phyloP scores from a whole-genome alignment of 92 coral and sea anemone genomes.

The Umimayanthus chanpuru region DNA sequence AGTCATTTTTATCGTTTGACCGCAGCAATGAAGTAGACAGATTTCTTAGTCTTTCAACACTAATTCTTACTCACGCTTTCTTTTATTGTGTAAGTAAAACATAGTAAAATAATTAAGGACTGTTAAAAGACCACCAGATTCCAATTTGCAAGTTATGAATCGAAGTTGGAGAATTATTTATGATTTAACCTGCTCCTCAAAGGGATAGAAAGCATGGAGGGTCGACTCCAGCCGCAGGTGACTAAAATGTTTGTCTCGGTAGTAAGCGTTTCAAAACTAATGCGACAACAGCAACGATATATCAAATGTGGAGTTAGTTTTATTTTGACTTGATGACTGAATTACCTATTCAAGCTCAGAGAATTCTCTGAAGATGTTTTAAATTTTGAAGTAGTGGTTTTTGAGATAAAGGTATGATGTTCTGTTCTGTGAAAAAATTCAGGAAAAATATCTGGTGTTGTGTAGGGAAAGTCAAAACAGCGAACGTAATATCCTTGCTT shows the following conservation, averaged over 20 bases:
- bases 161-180: slow-evolving; percentile 38
- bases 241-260: background rate
- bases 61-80: background rate
- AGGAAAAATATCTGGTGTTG: background rate
- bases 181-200: slow-evolving; percentile 34
- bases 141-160: slow-evolving; percentile 36
- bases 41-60: background rate
- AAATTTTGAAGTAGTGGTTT: background rate
- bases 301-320: slow-evolving; percentile 4
- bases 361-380: background rate
- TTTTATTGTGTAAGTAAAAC: slow-evolving; percentile 20
- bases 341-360: background rate
- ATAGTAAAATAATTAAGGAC: slow-evolving; percentile 24
- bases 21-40: background rate
- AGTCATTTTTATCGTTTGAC: background rate
- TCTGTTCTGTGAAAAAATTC: background rate
- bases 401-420: background rate
- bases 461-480: background rate
- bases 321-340: background rate
- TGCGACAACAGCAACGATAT: background rate
- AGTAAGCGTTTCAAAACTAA: slow-evolving; percentile 6
- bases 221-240: slow-evolving; percentile 11
- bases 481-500: background rate
- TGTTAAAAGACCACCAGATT: slow-evolving; percentile 49
- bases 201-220: slow-evolving; percentile 3